Conservation (phyloP, 2,888 invertebrate genomes). For the Acleris sparsana region DNA sequence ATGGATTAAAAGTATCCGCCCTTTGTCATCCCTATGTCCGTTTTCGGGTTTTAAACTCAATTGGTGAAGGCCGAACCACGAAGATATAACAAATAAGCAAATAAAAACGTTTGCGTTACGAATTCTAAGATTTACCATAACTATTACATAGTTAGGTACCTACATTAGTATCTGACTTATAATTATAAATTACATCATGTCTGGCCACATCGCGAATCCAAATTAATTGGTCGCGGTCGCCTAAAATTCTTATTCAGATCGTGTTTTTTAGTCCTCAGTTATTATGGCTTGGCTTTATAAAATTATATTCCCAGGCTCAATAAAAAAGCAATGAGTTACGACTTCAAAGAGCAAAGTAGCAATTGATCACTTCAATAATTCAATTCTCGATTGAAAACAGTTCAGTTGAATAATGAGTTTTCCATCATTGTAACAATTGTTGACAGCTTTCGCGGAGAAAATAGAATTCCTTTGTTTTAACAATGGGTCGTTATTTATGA, state of each 20-base stretch:
- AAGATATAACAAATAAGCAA: no score
- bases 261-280: constrained; percentile 22
- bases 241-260: background rate
- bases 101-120: no score
- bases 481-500: constrained; percentile 35
- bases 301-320: constrained; percentile 9
- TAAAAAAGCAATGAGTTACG: constrained; percentile 11
- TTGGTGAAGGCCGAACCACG: no score
- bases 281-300: constrained; percentile 17
- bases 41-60: no score
- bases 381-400: constrained; percentile 39
- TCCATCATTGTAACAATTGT: constrained; percentile 51
- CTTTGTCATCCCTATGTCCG: no score
- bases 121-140: no score
- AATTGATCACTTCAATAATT: background rate
- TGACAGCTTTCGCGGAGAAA: constrained; percentile 49
- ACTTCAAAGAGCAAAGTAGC: constrained; percentile 45
- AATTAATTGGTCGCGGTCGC: background rate
- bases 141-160: no score
- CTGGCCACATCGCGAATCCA: background rate
- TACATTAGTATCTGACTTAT: no score
- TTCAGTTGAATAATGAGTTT: constrained; percentile 53
- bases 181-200: background rate
- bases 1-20: no score
- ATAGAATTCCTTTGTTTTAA: constrained; percentile 27